Conservation (phyloP, 1,140 invertebrate species). For the Drosophila ohnishii region DNA sequence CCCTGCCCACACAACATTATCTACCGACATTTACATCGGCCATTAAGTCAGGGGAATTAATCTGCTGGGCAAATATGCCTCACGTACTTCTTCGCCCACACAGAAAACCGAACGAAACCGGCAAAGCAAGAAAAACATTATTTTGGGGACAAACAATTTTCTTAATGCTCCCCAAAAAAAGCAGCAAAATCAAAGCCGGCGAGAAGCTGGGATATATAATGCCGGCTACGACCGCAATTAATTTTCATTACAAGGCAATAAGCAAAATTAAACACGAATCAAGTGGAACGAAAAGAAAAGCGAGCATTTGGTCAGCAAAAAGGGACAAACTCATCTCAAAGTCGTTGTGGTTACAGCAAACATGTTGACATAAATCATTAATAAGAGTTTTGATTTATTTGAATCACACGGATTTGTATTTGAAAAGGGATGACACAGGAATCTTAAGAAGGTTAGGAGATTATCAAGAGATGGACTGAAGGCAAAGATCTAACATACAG, state of each 20-base stretch:
- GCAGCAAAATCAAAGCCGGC: conserved; percentile 38
- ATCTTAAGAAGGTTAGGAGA: background rate
- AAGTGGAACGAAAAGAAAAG: conserved; percentile 36
- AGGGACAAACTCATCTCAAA: conserved; percentile 1
- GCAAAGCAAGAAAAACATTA: conserved; percentile 14
- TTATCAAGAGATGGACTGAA: background rate
- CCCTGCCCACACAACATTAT: conserved; percentile 35
- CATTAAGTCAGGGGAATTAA: conserved; percentile 59
- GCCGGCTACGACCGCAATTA: conserved; percentile 69
- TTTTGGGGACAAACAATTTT: conserved; percentile 43
- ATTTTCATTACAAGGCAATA: conserved; percentile 80
- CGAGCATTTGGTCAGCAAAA: conserved; percentile 1
- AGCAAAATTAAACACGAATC: conserved; percentile 78
- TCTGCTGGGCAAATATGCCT: conserved; percentile 67
- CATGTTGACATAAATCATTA: conserved; percentile 69
- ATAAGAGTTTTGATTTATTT: conserved; percentile 50
- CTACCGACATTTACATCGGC: conserved; percentile 31
- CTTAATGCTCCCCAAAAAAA: conserved; percentile 36
- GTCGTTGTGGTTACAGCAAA: conserved; percentile 6
- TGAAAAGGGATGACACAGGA: conserved; percentile 29
- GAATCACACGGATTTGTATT: background rate
- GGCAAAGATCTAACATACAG: background rate
- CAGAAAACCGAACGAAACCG: conserved; percentile 3
- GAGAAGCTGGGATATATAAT: conserved; percentile 34
- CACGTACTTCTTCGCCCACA: conserved; percentile 52